phyloP scores from a whole-genome alignment of 2,113 vertebrate genomes.

The Drymodes brunneopygia region DNA sequence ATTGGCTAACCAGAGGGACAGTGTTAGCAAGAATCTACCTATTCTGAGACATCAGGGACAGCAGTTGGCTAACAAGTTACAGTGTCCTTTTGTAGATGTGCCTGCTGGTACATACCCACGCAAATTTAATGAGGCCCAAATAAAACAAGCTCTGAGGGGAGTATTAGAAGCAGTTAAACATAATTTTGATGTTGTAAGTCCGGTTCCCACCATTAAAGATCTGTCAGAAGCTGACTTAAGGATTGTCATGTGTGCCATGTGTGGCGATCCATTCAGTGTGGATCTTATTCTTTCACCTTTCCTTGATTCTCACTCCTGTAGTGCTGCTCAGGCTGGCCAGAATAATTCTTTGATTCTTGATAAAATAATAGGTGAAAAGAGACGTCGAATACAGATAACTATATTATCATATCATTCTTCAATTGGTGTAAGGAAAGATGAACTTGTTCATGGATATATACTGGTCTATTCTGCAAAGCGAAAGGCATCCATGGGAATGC shows the following conservation, averaged over 20 bases:
- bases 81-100: conserved; percentile 96
- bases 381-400: conserved; percentile 93
- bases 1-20: conserved; percentile 94
- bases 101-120: conserved; percentile 89
- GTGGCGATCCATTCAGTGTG: conserved; percentile 96
- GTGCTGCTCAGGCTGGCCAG: conserved; percentile 92
- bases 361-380: conserved; percentile 95
- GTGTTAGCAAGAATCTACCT: conserved; percentile 89
- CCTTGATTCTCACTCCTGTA: conserved; percentile 94
- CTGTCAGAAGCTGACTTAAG: conserved; percentile 93
- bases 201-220: conserved; percentile 92
- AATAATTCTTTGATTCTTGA: conserved; percentile 94
- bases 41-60: conserved; percentile 97
- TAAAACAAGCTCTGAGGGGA: conserved; percentile 93
- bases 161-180: conserved; percentile 93
- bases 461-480: conserved; percentile 95
- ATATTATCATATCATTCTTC: conserved; percentile 96
- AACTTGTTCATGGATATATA: conserved; percentile 98
- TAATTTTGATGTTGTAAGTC: conserved; percentile 88
- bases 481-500: conserved; percentile 97
- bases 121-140: conserved; percentile 95
- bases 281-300: conserved; percentile 99
- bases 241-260: conserved; percentile 99
- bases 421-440: conserved; percentile 95
- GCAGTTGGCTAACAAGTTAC: conserved; percentile 95